These are phyloP conservation scores for Simalia tracyae DNA, from an alignment of 2,797 vertebrate species.

Conservation along the genomic window DNA sequence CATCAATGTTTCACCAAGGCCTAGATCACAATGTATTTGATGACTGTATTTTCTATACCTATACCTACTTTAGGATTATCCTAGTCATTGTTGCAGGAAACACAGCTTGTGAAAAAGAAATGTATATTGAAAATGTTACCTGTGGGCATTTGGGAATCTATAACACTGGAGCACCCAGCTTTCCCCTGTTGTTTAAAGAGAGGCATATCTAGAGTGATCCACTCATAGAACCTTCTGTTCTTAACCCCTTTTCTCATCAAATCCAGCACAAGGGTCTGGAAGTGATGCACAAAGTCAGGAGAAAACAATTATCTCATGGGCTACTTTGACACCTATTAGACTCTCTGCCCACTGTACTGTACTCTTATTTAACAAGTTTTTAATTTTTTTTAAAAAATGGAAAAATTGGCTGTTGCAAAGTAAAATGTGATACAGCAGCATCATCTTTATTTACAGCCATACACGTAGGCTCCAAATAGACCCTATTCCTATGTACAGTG, in stretches of 20 bases:
- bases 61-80: not conserved
- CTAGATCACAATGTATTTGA: not conserved
- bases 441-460: too few relatives aligned
- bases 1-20: not conserved
- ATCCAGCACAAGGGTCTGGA: not conserved
- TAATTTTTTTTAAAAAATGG: too few relatives aligned
- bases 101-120: not conserved
- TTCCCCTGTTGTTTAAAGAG: not conserved
- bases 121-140: not conserved
- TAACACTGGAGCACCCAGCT: not conserved
- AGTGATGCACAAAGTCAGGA: not conserved
- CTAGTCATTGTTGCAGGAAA: not conserved
- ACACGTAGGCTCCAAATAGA: too few relatives aligned
- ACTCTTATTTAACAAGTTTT: too few relatives aligned
- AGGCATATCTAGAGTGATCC: not conserved
- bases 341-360: too few relatives aligned
- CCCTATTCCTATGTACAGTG: too few relatives aligned
- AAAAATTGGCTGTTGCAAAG: too few relatives aligned
- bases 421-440: too few relatives aligned
- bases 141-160: not conserved
- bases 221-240: not conserved
- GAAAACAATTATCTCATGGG: not conserved
- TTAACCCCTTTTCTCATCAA: not conserved
- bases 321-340: too few relatives aligned
- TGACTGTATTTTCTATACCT: not conserved